Evolutionary conservation across 2,113 vertebrate genomes (phyloP).

Genomic region (Pleuronectes platessa): DNA sequence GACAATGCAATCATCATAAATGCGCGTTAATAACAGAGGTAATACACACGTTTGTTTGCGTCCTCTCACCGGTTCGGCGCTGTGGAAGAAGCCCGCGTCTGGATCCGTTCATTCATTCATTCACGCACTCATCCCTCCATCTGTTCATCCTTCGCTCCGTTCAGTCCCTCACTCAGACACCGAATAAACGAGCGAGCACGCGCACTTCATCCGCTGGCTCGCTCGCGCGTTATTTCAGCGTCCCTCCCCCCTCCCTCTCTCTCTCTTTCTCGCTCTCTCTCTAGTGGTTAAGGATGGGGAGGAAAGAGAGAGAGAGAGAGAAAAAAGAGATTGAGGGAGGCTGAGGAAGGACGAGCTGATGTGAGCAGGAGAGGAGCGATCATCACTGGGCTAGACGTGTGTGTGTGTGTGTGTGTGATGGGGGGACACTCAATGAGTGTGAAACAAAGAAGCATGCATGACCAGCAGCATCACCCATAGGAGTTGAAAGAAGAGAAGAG

Average conservation of each 20-base stretch:
- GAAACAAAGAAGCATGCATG: conserved; percentile 50
- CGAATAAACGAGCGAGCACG: conserved; percentile 57
- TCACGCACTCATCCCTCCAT: conserved; percentile 49
- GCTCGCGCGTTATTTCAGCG: conserved; percentile 32
- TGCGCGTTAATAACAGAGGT: background rate
- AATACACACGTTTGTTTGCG: conserved; percentile 24
- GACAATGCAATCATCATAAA: background rate
- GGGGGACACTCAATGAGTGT: background rate
- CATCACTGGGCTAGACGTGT: conserved; percentile 10
- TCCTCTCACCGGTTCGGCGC: conserved; percentile 46
- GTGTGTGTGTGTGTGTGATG: background rate
- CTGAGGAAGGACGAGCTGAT: conserved; percentile 33
- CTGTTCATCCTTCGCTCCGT: conserved; percentile 57
- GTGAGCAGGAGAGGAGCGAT: conserved; percentile 39
- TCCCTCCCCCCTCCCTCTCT: conserved; percentile 7
- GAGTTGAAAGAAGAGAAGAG: background rate
- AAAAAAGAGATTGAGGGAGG: conserved; percentile 12
- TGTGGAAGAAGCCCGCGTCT: conserved; percentile 37
- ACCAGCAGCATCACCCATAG: conserved; percentile 2
- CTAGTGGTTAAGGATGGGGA: background rate
- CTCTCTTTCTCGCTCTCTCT: background rate
- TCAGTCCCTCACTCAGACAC: conserved; percentile 54
- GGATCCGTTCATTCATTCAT: conserved; percentile 65
- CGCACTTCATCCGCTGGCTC: conserved; percentile 46
- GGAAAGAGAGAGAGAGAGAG: background rate